These are phyloP conservation scores for Caenorhabditis remanei DNA, from an alignment of 1,140 invertebrate species.

Conservation along the genomic window DNA sequence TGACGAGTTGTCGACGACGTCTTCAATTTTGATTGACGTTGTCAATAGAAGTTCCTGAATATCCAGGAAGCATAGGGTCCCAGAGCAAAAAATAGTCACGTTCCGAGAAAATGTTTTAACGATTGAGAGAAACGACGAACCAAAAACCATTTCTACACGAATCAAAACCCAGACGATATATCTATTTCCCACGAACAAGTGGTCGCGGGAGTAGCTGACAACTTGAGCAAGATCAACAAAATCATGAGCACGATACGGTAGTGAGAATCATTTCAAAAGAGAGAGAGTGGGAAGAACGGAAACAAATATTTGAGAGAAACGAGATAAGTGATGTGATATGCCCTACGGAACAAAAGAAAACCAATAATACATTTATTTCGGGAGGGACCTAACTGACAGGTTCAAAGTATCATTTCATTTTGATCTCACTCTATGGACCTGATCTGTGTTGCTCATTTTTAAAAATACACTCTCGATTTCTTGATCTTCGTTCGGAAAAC, in stretches of 20 bases:
- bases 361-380: not conserved
- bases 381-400: conserved; percentile 27
- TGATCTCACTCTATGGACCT: not conserved
- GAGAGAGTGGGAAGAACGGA: not conserved
- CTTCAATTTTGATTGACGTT: conserved; percentile 9
- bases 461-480: not conserved
- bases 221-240: conserved; percentile 45
- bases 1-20: not conserved
- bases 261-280: not conserved
- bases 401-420: conserved; percentile 31
- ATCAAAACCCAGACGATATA: conserved; percentile 17
- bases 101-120: not conserved
- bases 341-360: not conserved
- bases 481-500: not conserved
- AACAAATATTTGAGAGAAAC: conserved; percentile 13
- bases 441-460: not conserved
- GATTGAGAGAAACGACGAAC: too few relatives aligned
- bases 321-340: conserved; percentile 35
- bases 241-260: conserved; percentile 29
- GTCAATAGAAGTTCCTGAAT: conserved; percentile 29
- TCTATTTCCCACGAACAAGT: conserved; percentile 47
- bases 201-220: conserved; percentile 41
- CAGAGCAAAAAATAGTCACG: not conserved
- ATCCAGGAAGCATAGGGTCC: not conserved
- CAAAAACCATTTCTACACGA: not conserved